Evolutionary conservation across 2,888 invertebrate genomes (phyloP).

Genomic region (Drosophila bunnanda): DNA sequence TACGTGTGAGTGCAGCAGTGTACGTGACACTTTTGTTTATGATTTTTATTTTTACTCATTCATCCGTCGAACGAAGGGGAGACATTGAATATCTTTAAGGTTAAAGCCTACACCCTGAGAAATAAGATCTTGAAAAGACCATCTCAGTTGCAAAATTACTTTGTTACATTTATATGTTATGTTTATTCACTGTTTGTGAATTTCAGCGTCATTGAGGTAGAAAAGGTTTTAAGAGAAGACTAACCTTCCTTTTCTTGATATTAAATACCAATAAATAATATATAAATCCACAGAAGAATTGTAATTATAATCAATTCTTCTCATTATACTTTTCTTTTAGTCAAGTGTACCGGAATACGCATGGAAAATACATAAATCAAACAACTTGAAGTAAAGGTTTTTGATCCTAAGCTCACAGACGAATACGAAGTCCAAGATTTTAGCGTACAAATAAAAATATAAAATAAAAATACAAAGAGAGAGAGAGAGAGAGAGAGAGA

Average conservation of each 20-base stretch:
- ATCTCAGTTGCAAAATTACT: not conserved
- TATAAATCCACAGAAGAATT: not conserved
- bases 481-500: slow-evolving; percentile 22
- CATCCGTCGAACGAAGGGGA: slow-evolving; percentile 16
- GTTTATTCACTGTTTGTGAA: too few species aligned
- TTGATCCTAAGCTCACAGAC: slow-evolving; percentile 67
- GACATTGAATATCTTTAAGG: slow-evolving; percentile 74
- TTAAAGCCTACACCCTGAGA: slow-evolving; percentile 45
- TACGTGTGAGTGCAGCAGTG: slow-evolving; percentile 36
- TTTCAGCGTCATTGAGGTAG: too few species aligned
- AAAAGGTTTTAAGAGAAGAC: not conserved
- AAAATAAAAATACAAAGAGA: slow-evolving; percentile 8
- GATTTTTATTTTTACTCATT: slow-evolving; percentile 47
- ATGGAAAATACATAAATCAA: slow-evolving; percentile 57
- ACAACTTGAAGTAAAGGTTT: slow-evolving; percentile 65
- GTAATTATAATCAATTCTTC: not conserved
- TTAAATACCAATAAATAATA: not conserved
- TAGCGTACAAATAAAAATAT: slow-evolving; percentile 54
- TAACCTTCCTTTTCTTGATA: not conserved
- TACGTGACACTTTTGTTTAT: slow-evolving; percentile 78
- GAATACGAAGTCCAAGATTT: slow-evolving; percentile 52
- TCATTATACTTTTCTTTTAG: not conserved
- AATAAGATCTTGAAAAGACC: slow-evolving; percentile 1
- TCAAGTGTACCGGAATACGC: slow-evolving; percentile 28
- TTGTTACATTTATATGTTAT: too few species aligned